Base-by-base conservation (phyloP, 2,113 vertebrate genomes). In the Pristiophorus japonicus region DNA sequence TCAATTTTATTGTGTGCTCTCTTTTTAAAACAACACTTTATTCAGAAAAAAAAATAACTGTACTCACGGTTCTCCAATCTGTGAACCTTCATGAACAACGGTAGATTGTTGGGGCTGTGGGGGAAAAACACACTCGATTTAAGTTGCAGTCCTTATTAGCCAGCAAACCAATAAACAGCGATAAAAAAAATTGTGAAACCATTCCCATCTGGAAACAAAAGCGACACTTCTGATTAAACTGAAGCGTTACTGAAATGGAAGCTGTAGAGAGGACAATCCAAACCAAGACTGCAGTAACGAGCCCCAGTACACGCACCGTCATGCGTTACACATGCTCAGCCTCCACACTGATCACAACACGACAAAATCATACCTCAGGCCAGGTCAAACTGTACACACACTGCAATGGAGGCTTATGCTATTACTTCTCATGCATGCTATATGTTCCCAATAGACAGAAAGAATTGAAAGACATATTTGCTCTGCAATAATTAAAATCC, bases 1-100 rank as follows among this genome's bases (percentile, higher is more conserved):
- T 81, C 7, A 18, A 45, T 81, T 45, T 81, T 81, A 81, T n/a
- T 59, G 5, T 4, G 6, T 59, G 59, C 70, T 30, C 7, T 87
- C 70, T 30, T 30, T 87, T 87, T 51, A 51, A 85, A 85, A 24
- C 18, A 45, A 18, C 42, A 51, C 12, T 55, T 55, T 34, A 66
- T 45, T 93, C 62, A 45, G 91, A 24, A 65, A 96, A 97, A 96
- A 97, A 95, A 97, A 97, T 96, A 97, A 97, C 12, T 30, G 97
- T 97, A 99, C 99, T 99, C 98, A 99, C 99, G 98, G 98, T 96
- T 99, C 99, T 97, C 99, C 98, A 97, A 98, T 96, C 42, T 99
- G 98, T 96, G 98, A 98, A 38, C 98, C 98, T 96, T 99, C 99
- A 97, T 99, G 98, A 96, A 98, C 97, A 96, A 98, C 98, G 96